Percentiles rank a stretch among this genome's conserved stretches.
Evolutionary conservation across 2,113 vertebrate genomes (phyloP).

Genomic region (Cololabis saira): DNA sequence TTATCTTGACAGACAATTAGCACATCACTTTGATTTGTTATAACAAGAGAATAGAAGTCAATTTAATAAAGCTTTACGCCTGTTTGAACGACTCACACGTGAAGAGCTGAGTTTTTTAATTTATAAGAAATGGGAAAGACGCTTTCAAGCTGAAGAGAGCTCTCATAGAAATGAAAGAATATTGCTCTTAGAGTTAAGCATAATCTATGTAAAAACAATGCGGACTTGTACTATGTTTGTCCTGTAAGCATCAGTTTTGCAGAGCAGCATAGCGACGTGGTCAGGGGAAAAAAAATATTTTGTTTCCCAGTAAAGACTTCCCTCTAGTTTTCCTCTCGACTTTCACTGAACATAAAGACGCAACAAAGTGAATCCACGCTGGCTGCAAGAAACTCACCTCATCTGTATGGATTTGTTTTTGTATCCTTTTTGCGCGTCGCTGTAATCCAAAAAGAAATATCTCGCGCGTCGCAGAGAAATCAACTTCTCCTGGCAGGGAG

Average conservation of each 20-base stretch:
- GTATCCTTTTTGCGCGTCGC: slow-evolving; percentile 53
- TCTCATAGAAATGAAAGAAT: slow-evolving; percentile 32
- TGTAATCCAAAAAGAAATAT: slow-evolving; percentile 49
- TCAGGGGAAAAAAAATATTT: slow-evolving; percentile 27
- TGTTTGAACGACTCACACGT: too few species aligned
- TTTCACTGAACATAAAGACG: slow-evolving; percentile 50
- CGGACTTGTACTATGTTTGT: slow-evolving; percentile 61
- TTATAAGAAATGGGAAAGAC: slow-evolving; percentile 1
- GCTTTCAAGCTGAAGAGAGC: not conserved
- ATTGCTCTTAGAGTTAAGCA: slow-evolving; percentile 8
- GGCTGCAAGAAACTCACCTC: slow-evolving; percentile 79
- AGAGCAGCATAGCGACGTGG: slow-evolving; percentile 50
- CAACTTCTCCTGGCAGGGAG: slow-evolving; percentile 75
- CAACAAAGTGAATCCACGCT: slow-evolving; percentile 49
- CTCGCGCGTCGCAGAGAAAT: slow-evolving; percentile 62
- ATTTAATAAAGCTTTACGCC: too few species aligned
- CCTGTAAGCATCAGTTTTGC: slow-evolving; percentile 55
- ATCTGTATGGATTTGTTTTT: slow-evolving; percentile 71
- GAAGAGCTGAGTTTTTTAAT: too few species aligned
- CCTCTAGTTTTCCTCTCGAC: slow-evolving; percentile 46
- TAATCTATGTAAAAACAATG: slow-evolving; percentile 57
- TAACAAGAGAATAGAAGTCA: too few species aligned
- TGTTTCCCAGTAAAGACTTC: slow-evolving; percentile 51
- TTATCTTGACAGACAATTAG: not conserved
- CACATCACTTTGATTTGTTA: too few species aligned